These are phyloP conservation scores for Phania funesta DNA, from an alignment of 2,888 invertebrate genomes.

Conservation along the genomic window DNA sequence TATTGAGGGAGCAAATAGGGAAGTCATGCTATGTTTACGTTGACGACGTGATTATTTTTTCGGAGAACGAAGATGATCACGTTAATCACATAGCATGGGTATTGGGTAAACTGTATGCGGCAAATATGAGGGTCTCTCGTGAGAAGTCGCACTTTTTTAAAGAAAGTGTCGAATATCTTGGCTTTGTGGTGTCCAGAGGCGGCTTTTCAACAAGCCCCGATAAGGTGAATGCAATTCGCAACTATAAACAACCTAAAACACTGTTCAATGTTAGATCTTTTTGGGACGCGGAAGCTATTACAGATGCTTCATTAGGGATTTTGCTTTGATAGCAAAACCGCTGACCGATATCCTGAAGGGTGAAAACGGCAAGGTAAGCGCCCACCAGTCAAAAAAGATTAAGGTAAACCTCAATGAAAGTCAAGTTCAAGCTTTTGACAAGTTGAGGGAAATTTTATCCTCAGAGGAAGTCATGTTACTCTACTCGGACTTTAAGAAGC, in stretches of 20 bases:
- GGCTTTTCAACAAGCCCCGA: neutral
- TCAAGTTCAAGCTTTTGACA: constrained; percentile 55
- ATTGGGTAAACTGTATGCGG: neutral
- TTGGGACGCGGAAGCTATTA: neutral
- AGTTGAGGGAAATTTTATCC: constrained; percentile 38
- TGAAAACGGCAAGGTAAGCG: constrained; percentile 64
- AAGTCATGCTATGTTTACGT: too few species aligned
- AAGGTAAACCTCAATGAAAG: constrained; percentile 47
- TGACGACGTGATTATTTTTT: neutral
- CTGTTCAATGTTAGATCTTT: neutral
- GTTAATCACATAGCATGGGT: neutral
- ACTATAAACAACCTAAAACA: neutral
- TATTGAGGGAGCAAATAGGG: too few species aligned
- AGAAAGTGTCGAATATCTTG: constrained; percentile 29
- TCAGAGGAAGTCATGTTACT: constrained; percentile 53
- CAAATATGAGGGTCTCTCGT: constrained; percentile 31
- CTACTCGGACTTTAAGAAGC: constrained; percentile 55
- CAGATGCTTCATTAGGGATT: neutral
- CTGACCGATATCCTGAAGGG: constrained; percentile 66
- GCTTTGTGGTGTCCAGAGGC: neutral
- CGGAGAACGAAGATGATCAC: neutral
- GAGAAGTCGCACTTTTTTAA: constrained; percentile 58
- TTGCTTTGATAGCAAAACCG: constrained; percentile 39
- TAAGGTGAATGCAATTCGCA: neutral
- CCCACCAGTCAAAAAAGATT: constrained; percentile 51